Evolutionary conservation across 2,888 invertebrate genomes (phyloP), one percentile per base, ranked within the genome.

Genomic region (Piscicola geometra): DNA sequence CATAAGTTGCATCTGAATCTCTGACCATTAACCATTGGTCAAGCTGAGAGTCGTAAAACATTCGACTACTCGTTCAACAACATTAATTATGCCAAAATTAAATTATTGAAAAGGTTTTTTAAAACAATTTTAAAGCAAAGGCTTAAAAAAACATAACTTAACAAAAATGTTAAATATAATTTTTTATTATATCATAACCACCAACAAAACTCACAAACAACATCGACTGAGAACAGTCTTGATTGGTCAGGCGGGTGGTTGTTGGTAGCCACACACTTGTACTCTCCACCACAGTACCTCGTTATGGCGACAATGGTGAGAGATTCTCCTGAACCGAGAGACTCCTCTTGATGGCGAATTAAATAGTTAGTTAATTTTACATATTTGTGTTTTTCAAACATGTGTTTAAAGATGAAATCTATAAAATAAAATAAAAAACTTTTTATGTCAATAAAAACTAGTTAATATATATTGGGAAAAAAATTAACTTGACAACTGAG

Each of bases 261-360:
- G 85, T 94, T 94, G 82, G 90, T 91, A 74, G 94, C 94, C 81
- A 94, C 93, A 86, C 94, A 95, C 79, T 94, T 89, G 86, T 93
- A 94, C 35, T 92, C 91, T 47, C 93, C 94, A 91, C 93, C 94
- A 88, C 94, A 94, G 82, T 91, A 89, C 73, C 94, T 88, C 83
- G 93, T 92, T 82, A 94, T 89, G 78, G 91, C 90, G 87, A 91
- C 89, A 82, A 94, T 89, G 79, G 90, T 88, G 81, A 92, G 86
- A 78, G 88, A 88, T 79, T 90, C 90, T 79, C 93, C 93, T 12
- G 90, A 91, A 86, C 90, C 91, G 76, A 90, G 90, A 25, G 75
- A 67, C 32, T 56, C 75, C 1, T 52, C 52, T 33, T 82, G 87
- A 41, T 25, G 50, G 18, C 41, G 5, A 5, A 30, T 3, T 32